Conservation (phyloP, 2,797 vertebrate species). For the Serranus cabrilla region DNA sequence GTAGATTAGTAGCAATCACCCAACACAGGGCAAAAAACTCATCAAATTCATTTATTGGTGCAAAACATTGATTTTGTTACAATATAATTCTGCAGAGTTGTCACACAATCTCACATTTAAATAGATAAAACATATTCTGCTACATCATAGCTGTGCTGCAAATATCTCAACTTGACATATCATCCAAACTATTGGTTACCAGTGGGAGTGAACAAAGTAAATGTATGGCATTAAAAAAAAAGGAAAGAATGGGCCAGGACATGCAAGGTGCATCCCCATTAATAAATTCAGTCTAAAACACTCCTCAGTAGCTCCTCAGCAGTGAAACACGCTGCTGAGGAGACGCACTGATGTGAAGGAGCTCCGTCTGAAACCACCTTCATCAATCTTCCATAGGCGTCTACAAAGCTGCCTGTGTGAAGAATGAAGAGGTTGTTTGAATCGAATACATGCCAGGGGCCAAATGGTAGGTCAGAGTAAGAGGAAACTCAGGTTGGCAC, state of each 20-base stretch:
- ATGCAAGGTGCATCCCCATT: background rate
- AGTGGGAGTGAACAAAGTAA: conserved; percentile 8
- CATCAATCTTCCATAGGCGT: conserved; percentile 73
- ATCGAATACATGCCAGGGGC: conserved; percentile 51
- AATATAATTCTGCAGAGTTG: background rate
- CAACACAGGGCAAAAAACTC: background rate
- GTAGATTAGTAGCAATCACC: background rate
- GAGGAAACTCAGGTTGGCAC: conserved; percentile 71
- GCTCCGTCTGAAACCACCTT: conserved; percentile 67
- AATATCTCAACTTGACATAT: background rate
- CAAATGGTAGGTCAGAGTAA: conserved; percentile 73
- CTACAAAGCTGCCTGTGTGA: conserved; percentile 71
- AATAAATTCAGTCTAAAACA: conserved; percentile 23
- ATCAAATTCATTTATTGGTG: background rate
- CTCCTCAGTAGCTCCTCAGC: conserved; percentile 46
- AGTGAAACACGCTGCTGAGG: conserved; percentile 42
- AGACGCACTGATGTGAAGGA: conserved; percentile 51
- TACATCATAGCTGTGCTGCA: background rate
- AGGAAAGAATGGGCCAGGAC: background rate
- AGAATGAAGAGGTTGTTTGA: conserved; percentile 64
- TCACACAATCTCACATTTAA: background rate
- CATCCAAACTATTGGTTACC: background rate
- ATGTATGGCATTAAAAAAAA: conserved; percentile 7
- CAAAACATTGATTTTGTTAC: background rate
- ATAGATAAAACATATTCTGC: background rate